Evolutionary conservation across 2,797 vertebrate species (phyloP), one percentile per base, ranked within the genome.

Genomic region (Muscicapa striata): DNA sequence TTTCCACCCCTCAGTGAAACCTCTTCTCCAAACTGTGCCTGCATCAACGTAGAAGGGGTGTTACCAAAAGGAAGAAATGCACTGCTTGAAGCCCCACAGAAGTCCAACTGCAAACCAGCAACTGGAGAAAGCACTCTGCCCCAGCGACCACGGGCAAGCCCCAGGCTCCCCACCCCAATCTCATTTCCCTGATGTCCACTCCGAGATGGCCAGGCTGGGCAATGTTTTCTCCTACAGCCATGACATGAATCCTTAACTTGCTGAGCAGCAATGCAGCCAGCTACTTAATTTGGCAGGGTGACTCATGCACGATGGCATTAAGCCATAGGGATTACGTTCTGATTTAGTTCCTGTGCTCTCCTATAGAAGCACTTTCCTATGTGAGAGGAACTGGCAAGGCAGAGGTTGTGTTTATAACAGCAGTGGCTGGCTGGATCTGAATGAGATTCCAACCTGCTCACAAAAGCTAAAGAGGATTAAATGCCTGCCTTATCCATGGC

Each of bases 391-490:
- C 38, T 43, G 20, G 66, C 27, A n/a, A 82, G 84, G 51, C 82
- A 69, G 82, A 76, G 70, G 63, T 34, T 73, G 79, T 41, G 73
- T 75, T 75, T 75, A 12, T 54, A 66, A 58, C 58, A 84, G 69
- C 73, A 67, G 59, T 26, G 29, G 58, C 41, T 83, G 54, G 75
- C 70, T 63, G 52, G 51, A 81, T 30, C 41, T 59, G n/a, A 93
- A 72, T 45, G 80, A 86, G 46, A 76, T 55, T 27, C 45, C 34
- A 78, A 36, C 58, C 59, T 52, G 19, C 17, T 90, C 52, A 61
- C 59, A 45, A 76, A 74, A 83, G 79, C 87, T 61, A 18, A 77
- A 87, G 68, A 93, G 73, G 75, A 92, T 90, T 80, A 84, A 93
- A 91, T 55, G 69, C 52, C 57, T 6, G 17, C 76, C 38, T 76